Evolutionary conservation across 2,888 invertebrate genomes (phyloP), one percentile per base, ranked within the genome.

Genomic region (Caenorhabditis sp.): DNA sequence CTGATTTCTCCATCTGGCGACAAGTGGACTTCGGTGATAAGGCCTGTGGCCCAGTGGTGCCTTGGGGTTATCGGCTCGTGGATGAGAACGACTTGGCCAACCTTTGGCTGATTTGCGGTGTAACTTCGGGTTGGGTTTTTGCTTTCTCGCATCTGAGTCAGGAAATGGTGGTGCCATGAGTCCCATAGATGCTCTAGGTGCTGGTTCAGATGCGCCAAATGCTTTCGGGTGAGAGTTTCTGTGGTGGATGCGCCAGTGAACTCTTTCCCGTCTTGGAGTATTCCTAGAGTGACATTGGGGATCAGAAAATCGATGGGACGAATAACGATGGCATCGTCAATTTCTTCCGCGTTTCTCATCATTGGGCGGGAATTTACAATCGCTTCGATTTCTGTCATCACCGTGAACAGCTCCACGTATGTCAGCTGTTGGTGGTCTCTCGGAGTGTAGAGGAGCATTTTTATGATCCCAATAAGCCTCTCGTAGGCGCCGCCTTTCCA

Each of bases 401-500:
- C n/a, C 2, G 55, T 55, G 28, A 32, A 32, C 13, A 55, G 55
- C 32, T 55, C 28, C 2, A 18, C 26, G 55, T 13, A 55, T 11
- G 55, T n/a, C 5, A n/a, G 4, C n/a, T 8, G 3, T n/a, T 18
- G 2, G 2, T 2, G 28, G 11, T n/a, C n/a, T 2, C 11, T 13
- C 18, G 50, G 15, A 18, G 11, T n/a, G 51, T 47, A 64, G 1
- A 64, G 20, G 8, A 64, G 32, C 3, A 28, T 15, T 26, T 64
- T 64, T 20, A 64, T 32, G 1, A 47, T 51, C 1, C 64, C 64
- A 22, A 60, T 61, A 18, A 55, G 28, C n/a, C 55, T 28, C 26
- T 55, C 55, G n/a, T 55, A 55, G 1, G n/a, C 18, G 0, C 28
- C 55, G 15, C 50, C 64, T 51, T 64, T 64, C 64, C 64, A 64